Conservation (phyloP, 2,797 vertebrate species). For the Labeo calbasu region DNA sequence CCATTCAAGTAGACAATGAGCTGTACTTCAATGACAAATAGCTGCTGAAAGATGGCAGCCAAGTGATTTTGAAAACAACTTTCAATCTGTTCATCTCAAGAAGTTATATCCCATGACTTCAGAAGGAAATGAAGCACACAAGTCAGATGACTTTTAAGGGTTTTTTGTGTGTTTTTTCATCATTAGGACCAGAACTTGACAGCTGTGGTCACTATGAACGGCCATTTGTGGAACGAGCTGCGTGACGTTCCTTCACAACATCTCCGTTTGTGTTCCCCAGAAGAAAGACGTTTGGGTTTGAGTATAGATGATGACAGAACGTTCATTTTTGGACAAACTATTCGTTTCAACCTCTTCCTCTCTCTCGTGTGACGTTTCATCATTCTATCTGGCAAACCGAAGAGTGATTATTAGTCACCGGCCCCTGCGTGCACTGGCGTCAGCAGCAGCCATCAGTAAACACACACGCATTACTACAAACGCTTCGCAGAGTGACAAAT, state of each 20-base stretch:
- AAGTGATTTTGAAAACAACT: neutral
- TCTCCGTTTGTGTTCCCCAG: neutral
- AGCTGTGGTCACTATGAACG: neutral
- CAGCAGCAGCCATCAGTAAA: slow-evolving; percentile 31
- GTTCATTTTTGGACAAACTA: neutral
- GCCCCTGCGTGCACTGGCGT: neutral
- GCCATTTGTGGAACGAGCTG: neutral
- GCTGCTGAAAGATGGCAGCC: slow-evolving; percentile 6
- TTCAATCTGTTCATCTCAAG: neutral
- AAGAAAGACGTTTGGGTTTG: neutral
- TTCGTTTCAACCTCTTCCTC: neutral
- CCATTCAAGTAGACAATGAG: neutral
- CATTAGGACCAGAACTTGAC: neutral
- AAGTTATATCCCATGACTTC: neutral
- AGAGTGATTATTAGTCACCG: slow-evolving; percentile 26
- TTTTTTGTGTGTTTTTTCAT: neutral
- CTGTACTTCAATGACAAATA: neutral
- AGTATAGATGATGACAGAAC: neutral
- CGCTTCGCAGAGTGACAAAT: slow-evolving; percentile 32
- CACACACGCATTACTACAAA: slow-evolving; percentile 37
- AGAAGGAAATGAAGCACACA: neutral
- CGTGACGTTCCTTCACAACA: neutral
- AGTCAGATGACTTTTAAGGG: neutral
- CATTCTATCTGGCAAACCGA: slow-evolving; percentile 8
- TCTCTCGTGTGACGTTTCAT: slow-evolving; percentile 27